Percentiles rank a stretch among this genome's conserved stretches.
phyloP scores from a whole-genome alignment of 2,113 vertebrate genomes.

The Engystomops pustulosus region DNA sequence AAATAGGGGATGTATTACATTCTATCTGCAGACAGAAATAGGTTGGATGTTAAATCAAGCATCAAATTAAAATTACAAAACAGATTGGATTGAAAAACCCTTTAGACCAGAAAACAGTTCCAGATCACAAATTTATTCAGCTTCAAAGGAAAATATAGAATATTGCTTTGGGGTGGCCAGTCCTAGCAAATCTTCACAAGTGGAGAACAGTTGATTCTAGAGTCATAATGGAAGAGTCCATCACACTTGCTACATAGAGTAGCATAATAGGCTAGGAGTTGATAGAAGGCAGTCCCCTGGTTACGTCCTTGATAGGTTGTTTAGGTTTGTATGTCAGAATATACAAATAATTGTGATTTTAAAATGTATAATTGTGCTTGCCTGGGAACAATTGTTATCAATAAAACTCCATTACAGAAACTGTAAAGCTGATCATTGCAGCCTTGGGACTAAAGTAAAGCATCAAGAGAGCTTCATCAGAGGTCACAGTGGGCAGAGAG shows the following conservation, averaged over 20 bases:
- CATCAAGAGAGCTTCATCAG: too few relatives aligned
- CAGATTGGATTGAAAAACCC: conserved; percentile 10
- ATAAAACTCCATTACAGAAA: too few relatives aligned
- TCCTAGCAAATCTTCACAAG: background rate
- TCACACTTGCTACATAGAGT: background rate
- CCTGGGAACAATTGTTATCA: too few relatives aligned
- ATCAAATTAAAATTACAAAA: background rate
- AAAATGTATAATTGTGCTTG: too few relatives aligned
- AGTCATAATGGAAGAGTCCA: background rate
- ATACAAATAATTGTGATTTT: too few relatives aligned
- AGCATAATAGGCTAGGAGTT: background rate
- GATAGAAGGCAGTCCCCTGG: too few relatives aligned
- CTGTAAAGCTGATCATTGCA: too few relatives aligned
- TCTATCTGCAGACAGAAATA: background rate
- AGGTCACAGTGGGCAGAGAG: too few relatives aligned
- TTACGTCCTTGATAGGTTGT: too few relatives aligned
- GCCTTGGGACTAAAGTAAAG: too few relatives aligned
- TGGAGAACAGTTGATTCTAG: background rate
- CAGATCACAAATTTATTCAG: background rate
- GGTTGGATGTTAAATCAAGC: background rate
- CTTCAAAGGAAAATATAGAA: background rate
- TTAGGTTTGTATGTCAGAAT: too few relatives aligned
- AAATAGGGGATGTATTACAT: background rate
- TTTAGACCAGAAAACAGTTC: background rate
- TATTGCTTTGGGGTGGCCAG: background rate